phyloP scores from a whole-genome alignment of 2,888 invertebrate genomes.

The Rotaria magnacalcarata region DNA sequence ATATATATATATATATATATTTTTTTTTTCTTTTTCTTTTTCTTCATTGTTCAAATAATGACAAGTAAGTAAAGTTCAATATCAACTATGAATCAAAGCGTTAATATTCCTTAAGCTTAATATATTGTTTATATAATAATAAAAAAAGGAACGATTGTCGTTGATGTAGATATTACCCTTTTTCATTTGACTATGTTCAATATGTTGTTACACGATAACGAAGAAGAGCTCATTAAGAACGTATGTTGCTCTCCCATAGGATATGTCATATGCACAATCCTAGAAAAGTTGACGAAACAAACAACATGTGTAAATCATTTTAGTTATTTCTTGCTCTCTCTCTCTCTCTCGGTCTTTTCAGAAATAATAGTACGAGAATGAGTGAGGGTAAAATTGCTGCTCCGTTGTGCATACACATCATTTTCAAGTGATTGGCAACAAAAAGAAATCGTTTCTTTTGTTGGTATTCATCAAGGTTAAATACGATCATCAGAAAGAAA shows the following conservation, averaged over 20 bases:
- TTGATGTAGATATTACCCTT: neutral
- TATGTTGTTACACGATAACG: neutral
- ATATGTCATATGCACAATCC: neutral
- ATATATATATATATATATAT: neutral
- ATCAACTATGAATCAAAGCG: neutral
- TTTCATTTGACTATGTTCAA: neutral
- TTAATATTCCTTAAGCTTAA: neutral
- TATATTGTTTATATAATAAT: neutral
- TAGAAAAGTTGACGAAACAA: neutral
- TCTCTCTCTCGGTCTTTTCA: too few relatives aligned
- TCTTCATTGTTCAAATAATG: neutral
- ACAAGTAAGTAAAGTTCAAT: neutral
- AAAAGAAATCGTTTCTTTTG: neutral
- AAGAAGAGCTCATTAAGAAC: slow-evolving; percentile 1
- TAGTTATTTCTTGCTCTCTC: too few relatives aligned
- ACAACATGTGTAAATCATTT: neutral
- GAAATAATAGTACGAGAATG: too few relatives aligned
- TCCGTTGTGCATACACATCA: neutral
- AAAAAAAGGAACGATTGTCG: too few relatives aligned
- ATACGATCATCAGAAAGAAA: neutral
- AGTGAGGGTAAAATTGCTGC: too few relatives aligned
- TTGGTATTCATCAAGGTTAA: neutral
- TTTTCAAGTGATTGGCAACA: neutral
- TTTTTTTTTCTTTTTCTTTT: too few relatives aligned
- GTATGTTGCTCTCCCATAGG: neutral